Percentiles rank a stretch among this genome's conserved stretches.
phyloP scores from a whole-genome alignment of 2,888 invertebrate species.

The Uropetala carovei region DNA sequence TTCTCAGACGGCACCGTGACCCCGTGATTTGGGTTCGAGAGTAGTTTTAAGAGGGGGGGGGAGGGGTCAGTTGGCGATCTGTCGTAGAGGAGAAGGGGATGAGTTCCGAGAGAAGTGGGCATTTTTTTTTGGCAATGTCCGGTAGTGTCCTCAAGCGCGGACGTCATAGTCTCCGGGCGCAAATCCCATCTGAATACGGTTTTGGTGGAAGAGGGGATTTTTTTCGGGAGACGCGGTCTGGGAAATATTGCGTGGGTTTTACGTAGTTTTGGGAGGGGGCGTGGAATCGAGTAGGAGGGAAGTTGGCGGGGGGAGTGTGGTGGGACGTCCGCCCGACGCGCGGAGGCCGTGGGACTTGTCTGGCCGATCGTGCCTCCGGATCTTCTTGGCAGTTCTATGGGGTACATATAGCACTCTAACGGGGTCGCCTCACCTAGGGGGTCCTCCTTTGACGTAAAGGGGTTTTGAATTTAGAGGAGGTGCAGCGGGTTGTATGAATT shows the following conservation, averaged over 20 bases:
- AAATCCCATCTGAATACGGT: constrained; percentile 43
- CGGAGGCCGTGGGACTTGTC: constrained; percentile 50
- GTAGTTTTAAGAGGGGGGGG: neutral
- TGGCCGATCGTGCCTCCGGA: constrained; percentile 45
- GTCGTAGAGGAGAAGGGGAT: neutral
- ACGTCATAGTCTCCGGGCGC: constrained; percentile 42
- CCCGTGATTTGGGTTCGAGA: constrained; percentile 63
- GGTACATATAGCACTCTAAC: constrained; percentile 12
- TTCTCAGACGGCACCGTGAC: constrained; percentile 49
- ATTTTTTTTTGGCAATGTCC: constrained; percentile 51
- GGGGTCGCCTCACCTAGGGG: constrained; percentile 36
- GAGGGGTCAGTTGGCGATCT: neutral
- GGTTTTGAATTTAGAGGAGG: neutral
- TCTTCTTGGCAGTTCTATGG: constrained; percentile 32
- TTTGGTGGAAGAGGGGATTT: neutral
- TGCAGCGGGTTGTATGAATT: no score
- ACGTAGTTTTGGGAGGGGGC: neutral
- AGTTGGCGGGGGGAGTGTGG: neutral
- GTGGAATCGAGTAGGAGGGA: neutral
- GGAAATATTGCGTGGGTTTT: constrained; percentile 1
- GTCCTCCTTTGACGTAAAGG: neutral
- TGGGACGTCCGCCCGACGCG: neutral
- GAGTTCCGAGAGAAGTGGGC: neutral
- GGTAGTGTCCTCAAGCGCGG: neutral
- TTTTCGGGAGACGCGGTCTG: constrained; percentile 34